phyloP scores from a whole-genome alignment of 37 sponge, comb jelly and placozoan genomes.

The Bolinopsis microptera region DNA sequence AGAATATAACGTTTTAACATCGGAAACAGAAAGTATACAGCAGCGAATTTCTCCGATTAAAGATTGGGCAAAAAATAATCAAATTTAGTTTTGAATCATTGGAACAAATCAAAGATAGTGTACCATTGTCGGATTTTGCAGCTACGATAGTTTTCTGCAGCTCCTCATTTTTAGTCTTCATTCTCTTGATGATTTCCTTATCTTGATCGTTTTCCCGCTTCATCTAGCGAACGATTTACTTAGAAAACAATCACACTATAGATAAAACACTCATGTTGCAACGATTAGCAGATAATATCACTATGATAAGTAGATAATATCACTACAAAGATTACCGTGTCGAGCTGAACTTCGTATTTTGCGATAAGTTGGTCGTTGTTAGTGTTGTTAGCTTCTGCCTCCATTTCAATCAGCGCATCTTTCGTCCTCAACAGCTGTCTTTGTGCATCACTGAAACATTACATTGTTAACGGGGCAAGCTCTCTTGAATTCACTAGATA shows the following conservation, averaged over 20 bases:
- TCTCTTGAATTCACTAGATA: no score
- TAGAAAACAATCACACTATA: background rate
- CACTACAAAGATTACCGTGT: no score
- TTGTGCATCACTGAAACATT: slow-evolving; percentile 16
- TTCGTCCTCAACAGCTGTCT: background rate
- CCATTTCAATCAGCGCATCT: background rate
- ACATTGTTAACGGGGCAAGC: no score
- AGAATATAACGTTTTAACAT: no score
- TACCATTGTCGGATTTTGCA: slow-evolving; percentile 12
- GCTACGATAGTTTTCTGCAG: slow-evolving; percentile 15
- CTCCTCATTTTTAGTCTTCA: background rate
- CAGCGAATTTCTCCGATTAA: no score
- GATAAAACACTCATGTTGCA: background rate
- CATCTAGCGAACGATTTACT: background rate
- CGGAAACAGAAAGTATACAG: no score
- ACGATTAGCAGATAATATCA: no score
- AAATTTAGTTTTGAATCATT: no score
- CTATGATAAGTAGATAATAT: no score
- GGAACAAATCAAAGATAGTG: background rate
- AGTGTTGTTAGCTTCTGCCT: background rate
- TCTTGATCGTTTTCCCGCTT: background rate
- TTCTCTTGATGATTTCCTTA: background rate
- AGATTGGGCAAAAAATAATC: no score
- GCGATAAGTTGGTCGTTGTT: slow-evolving; percentile 33
- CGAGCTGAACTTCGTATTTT: background rate